Evolutionary conservation across 2,888 invertebrate species (phyloP), one percentile per base, ranked within the genome.

Genomic region (Spisula subtruncata): DNA sequence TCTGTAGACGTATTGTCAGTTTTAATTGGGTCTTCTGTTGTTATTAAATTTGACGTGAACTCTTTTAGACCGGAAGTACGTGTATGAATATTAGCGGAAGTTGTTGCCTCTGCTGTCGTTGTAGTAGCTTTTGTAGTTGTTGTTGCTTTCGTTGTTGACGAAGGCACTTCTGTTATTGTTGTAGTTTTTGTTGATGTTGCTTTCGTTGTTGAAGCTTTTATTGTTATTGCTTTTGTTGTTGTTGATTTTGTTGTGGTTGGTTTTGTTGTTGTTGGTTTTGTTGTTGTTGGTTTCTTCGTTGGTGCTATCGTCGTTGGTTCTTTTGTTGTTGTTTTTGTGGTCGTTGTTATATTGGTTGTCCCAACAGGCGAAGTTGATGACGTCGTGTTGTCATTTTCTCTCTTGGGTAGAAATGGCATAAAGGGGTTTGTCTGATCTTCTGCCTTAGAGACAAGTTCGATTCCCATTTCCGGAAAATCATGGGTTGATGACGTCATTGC

Each of bases 331-430:
- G n/a, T 60, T 66, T 25, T 25, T 25, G 60, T 66, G 25, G n/a
- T 66, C 25, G 60, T 66, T 25, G 12, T 25, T 66, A 0, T 66
- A n/a, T 2, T 25, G 20, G 60, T 66, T 0, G 25, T 66, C 5
- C 60, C 60, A 66, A 1, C 60, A 25, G 60, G n/a, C 25, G n/a
- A 12, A 66, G 25, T 66, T 12, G 60, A 25, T 66, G 25, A 66
- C 60, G 25, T 66, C 10, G 8, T 12, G 32, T 75, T 75, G 18
- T 75, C 75, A 16, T 5, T 75, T 35, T 35, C 35, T 35, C 75
- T 14, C 32, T 16, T 32, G 75, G 75, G 75, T 16, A 75, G 18
- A 75, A 75, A 75, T 75, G 75, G 75, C 18, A 75, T 75, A 18
- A 75, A 18, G 0, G 14, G 32, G 16, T 75, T 12, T 32, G 32